Evolutionary conservation across 1,140 invertebrate genomes (phyloP).

Genomic region (Drosophila willistoni): DNA sequence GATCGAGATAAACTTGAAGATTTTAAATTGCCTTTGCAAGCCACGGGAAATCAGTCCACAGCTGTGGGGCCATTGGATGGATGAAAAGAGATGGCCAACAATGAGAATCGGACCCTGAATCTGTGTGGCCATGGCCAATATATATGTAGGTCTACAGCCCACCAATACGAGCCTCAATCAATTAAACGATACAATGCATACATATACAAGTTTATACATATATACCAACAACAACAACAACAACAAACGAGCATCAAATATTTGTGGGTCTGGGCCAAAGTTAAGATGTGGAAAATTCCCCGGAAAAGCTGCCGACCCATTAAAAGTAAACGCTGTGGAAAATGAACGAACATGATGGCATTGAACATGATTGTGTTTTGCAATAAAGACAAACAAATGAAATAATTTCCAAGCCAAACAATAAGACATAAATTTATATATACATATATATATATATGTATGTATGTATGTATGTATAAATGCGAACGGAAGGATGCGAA

Average conservation of each 20-base stretch:
- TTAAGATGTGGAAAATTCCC: conserved; percentile 79
- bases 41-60: conserved; percentile 59
- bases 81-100: conserved; percentile 46
- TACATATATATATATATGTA: conserved; percentile 40
- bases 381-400: conserved; percentile 81
- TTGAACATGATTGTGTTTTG: conserved; percentile 68
- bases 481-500: conserved; percentile 29
- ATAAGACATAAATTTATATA: conserved; percentile 79
- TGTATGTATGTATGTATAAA: conserved; percentile 35
- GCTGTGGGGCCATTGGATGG: conserved; percentile 56
- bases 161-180: conserved; percentile 71
- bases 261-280: conserved; percentile 75
- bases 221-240: conserved; percentile 23
- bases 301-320: conserved; percentile 61
- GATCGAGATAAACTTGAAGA: too few species aligned
- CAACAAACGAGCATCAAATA: conserved; percentile 74
- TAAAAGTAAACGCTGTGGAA: conserved; percentile 79
- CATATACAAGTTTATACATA: not conserved
- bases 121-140: conserved; percentile 52
- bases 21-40: conserved; percentile 25
- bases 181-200: conserved; percentile 53
- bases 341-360: conserved; percentile 64
- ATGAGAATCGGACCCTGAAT: conserved; percentile 36
- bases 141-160: not conserved
- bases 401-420: conserved; percentile 80